Evolutionary conservation across 2,113 vertebrate species (phyloP).

Genomic region (Circaetus gallicus): DNA sequence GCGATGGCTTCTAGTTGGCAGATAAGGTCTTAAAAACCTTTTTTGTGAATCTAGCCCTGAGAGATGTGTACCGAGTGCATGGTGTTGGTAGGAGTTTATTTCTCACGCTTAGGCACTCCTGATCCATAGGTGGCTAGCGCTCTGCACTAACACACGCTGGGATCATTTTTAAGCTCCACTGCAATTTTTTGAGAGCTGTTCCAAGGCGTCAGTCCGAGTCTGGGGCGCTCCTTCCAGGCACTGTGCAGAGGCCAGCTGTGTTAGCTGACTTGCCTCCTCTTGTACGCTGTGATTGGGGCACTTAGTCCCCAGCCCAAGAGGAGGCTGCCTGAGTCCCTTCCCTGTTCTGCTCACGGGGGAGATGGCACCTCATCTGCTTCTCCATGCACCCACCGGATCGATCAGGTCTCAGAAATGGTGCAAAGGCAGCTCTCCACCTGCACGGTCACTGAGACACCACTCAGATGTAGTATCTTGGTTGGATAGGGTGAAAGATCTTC

Average conservation of each 20-base stretch:
- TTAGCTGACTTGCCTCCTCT: background rate
- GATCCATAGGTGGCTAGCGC: background rate
- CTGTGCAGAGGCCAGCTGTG: background rate
- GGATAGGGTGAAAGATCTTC: background rate
- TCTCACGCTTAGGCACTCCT: rapidly evolving
- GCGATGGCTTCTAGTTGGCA: background rate
- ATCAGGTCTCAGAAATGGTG: background rate
- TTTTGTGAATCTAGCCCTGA: background rate
- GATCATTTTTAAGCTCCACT: background rate
- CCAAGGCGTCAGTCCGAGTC: background rate
- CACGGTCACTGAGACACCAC: background rate
- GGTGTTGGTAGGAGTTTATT: background rate
- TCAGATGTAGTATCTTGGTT: background rate
- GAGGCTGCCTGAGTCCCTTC: background rate
- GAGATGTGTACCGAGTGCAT: rapidly evolving
- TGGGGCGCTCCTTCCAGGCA: rapidly evolving
- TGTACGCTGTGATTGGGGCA: background rate
- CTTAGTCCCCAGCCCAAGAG: background rate
- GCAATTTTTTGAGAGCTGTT: background rate
- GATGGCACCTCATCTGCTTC: background rate
- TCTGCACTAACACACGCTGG: rapidly evolving
- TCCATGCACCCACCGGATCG: rapidly evolving
- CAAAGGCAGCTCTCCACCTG: background rate
- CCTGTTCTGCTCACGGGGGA: background rate
- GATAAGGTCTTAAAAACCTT: background rate